phyloP scores from a whole-genome alignment of 2,113 vertebrate genomes.

The Syrmaticus mikado region DNA sequence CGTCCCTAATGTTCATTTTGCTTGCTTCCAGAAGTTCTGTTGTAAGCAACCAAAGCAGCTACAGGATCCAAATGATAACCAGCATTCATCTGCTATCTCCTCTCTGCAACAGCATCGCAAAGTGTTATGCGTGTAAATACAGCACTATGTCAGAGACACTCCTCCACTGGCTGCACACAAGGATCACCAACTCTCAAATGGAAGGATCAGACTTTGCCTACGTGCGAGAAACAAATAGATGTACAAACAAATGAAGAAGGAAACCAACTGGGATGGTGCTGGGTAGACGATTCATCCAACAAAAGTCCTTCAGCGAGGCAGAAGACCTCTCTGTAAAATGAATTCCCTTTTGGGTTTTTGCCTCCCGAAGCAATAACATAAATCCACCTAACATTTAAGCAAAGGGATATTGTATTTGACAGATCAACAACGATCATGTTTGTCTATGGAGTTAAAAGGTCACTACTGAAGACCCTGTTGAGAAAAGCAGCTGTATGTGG shows the following conservation, averaged over 20 bases:
- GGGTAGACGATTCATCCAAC: slow-evolving; percentile 18
- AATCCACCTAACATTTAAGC: slow-evolving; percentile 80
- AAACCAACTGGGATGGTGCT: neutral
- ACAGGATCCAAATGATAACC: neutral
- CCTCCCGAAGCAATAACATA: slow-evolving; percentile 73
- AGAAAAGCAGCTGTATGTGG: slow-evolving; percentile 17
- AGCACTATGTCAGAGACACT: neutral
- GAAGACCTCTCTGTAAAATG: slow-evolving; percentile 44
- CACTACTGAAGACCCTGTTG: slow-evolving; percentile 54
- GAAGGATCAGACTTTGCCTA: neutral
- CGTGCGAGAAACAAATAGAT: neutral
- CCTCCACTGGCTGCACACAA: neutral
- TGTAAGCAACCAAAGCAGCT: neutral
- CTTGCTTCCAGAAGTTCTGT: neutral
- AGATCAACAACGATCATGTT: slow-evolving; percentile 65
- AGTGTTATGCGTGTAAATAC: neutral
- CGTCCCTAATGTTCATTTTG: neutral
- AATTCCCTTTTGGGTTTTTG: slow-evolving; percentile 71
- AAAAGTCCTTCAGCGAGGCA: slow-evolving; percentile 46
- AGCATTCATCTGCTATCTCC: neutral
- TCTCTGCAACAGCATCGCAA: neutral
- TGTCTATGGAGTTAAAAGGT: slow-evolving; percentile 75
- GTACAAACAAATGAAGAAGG: slow-evolving; percentile 11
- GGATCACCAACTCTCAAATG: neutral
- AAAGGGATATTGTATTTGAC: slow-evolving; percentile 70